These are phyloP conservation scores for Pampusana beccarii DNA, from an alignment of 2,113 vertebrate species.

Conservation along the genomic window DNA sequence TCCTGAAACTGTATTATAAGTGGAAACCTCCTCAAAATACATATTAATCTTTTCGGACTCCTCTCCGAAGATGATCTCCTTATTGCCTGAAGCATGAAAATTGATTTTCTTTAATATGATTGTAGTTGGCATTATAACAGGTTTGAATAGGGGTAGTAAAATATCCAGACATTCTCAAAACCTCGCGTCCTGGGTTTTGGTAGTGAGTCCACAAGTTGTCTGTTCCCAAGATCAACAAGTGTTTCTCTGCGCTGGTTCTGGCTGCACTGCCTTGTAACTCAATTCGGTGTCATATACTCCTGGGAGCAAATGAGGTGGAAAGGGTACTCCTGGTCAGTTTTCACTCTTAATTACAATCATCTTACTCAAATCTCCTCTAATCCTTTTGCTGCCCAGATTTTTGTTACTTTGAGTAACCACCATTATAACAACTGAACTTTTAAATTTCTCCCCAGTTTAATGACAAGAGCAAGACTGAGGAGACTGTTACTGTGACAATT, in stretches of 20 bases:
- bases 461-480: background rate
- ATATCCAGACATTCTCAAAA: background rate
- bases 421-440: background rate
- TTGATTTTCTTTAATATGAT: conserved; percentile 30
- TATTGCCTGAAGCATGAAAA: conserved; percentile 32
- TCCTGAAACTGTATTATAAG: background rate
- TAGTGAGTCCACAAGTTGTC: background rate
- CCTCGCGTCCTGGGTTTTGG: background rate
- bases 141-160: background rate
- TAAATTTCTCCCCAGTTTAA: background rate
- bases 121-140: conserved; percentile 23
- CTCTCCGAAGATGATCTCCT: background rate
- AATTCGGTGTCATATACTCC: background rate
- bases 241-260: background rate
- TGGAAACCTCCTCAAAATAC: conserved; percentile 5
- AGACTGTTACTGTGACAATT: background rate
- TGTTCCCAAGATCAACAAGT: background rate
- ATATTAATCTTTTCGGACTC: background rate
- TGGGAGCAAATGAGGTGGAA: background rate
- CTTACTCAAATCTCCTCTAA: background rate
- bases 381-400: background rate
- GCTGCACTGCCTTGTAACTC: background rate
- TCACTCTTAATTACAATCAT: background rate
- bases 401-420: background rate
- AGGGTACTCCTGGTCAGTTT: background rate